Percentiles rank a stretch among this genome's conserved stretches.
Evolutionary conservation across 2,113 vertebrate genomes (phyloP).

Genomic region (Chaetodon trifascialis): DNA sequence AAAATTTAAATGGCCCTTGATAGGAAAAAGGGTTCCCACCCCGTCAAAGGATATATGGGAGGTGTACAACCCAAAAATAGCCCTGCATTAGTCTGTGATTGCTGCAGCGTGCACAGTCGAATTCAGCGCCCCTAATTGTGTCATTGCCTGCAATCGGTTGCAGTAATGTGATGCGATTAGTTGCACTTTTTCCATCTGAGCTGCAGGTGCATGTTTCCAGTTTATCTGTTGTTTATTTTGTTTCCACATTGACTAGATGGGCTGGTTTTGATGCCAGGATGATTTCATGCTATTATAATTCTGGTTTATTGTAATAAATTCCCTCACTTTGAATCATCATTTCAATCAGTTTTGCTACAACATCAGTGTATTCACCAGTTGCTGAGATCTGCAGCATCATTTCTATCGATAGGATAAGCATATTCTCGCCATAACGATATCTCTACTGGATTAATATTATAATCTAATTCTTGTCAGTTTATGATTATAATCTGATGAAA

Average conservation of each 20-base stretch:
- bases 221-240: not conserved
- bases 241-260: not conserved
- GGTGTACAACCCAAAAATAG: not conserved
- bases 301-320: too few species aligned
- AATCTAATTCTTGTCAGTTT: too few species aligned
- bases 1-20: too few species aligned
- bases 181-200: not conserved
- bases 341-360: too few species aligned
- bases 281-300: too few species aligned
- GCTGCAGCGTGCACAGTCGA: not conserved
- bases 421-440: too few species aligned
- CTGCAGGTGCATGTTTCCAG: not conserved
- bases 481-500: too few species aligned
- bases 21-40: too few species aligned
- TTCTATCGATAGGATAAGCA: not conserved
- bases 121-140: not conserved
- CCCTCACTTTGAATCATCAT: too few species aligned
- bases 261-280: too few species aligned
- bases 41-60: not conserved
- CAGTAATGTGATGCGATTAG: conserved; percentile 9
- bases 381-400: not conserved
- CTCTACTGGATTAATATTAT: too few species aligned
- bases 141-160: not conserved
- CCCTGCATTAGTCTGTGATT: not conserved
- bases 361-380: not conserved